Base-by-base conservation (phyloP, 2,888 invertebrate genomes). In the Melikaiella ostensackeni region DNA sequence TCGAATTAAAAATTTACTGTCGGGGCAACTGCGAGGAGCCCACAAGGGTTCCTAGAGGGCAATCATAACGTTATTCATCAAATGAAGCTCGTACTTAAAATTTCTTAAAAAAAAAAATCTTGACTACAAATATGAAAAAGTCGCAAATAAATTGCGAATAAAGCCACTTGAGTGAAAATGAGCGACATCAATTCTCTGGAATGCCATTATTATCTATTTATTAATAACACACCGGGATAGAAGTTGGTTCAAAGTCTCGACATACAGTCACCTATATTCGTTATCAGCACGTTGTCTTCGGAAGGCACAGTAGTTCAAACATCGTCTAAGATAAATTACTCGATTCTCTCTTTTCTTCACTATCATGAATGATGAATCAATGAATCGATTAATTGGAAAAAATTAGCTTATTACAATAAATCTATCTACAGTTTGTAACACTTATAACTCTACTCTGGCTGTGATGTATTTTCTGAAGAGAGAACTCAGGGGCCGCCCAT, bases 241-340 rank as follows among this genome's bases (percentile, higher is more conserved):
- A 42, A 66, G 66, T 46, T 66, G 66, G 66, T 66, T 27, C 66
- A 50, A 66, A 66, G 66, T 66, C 66, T 66, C 66, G 46, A 66
- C 66, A 66, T 42, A 30, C 66, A 66, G 66, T 66, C 66, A 66
- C 66, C 46, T 66, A 66, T 66, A 66, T 66, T 66, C 5, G 27
- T 66, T 66, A 66, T 66, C 66, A 66, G 27, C 27, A 27, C 42
- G 38, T 64, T 64, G 19, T 66, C 66, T 66, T 66, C 46, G 19
- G 9, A 50, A 66, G 19, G 46, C 66, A 66, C 66, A 66, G 46
- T 66, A 66, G 46, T 66, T 66, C 27, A 66, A 66, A 66, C 46
- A 50, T 66, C 46, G 19, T 27, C 11, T 19, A 46, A 66, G 66
- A 66, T 66, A 66, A 66, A 66, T 66, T 19, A 16, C 27, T 66